Conservation (phyloP, 2,113 vertebrate genomes). For the Laticauda laticaudata region DNA sequence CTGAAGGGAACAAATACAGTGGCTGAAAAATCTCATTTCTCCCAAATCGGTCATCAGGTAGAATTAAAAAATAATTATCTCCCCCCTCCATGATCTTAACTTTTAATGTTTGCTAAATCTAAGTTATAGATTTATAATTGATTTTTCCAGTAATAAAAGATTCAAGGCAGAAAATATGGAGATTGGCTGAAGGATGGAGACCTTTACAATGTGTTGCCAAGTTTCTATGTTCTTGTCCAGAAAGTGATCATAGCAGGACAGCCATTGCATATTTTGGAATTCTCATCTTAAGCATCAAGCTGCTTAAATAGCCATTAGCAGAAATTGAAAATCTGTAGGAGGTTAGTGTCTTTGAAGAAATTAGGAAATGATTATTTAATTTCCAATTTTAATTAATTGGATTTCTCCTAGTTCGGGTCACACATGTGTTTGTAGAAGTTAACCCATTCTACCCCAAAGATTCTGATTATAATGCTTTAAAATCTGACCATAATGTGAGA, state of each 20-base stretch:
- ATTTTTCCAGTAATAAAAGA: not conserved
- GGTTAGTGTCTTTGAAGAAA: not conserved
- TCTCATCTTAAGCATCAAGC: not conserved
- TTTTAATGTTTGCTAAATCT: not conserved
- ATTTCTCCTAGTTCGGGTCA: not conserved
- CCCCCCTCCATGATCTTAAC: not conserved
- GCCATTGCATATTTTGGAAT: not conserved
- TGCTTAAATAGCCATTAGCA: constrained; percentile 4
- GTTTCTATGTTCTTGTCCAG: not conserved
- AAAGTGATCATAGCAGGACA: not conserved
- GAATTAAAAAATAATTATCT: not conserved
- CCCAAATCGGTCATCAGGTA: not conserved
- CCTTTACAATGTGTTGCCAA: not conserved
- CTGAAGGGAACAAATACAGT: not conserved
- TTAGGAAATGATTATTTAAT: not conserved
- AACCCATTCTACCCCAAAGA: not conserved
- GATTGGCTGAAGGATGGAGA: not conserved
- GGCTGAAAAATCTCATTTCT: not conserved
- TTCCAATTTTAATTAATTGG: constrained; percentile 14
- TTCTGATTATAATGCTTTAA: not conserved
- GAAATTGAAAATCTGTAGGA: constrained; percentile 4
- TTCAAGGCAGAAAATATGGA: not conserved
- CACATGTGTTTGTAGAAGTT: not conserved
- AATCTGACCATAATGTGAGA: not conserved
- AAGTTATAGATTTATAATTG: not conserved